Evolutionary conservation across 2,888 invertebrate species (phyloP), one percentile per base, ranked within the genome.

Genomic region (Cheilosia urbana): DNA sequence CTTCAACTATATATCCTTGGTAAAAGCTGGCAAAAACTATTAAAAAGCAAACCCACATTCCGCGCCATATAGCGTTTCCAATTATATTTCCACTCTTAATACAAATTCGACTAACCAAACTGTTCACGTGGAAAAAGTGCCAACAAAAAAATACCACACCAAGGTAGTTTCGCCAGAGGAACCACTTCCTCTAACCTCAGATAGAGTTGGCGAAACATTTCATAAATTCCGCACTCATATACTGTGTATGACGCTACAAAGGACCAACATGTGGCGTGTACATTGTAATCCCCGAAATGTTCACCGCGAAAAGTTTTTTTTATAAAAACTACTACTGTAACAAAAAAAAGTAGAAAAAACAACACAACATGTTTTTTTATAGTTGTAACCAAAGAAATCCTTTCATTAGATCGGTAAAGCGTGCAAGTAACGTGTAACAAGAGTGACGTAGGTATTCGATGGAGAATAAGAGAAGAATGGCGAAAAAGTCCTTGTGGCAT

Each of bases 31-130:
- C 30, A 55, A 51, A 84, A 53, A 19, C 51, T 47, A 34, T 62
- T 78, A 11, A 55, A 66, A 42, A 72, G 27, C 45, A 72, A 66
- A 66, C 51, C 63, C 30, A 15, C 45, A 79, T 27, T 53, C 45
- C 42, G 37, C 42, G 30, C 37, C 58, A 51, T 73, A 53, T 57
- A 75, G 37, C 27, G 47, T 65, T 75, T 84, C 79, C 84, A 84
- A 84, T 84, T 84, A 84, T 79, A 75, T 79, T 84, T 60, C 30
- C 58, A 65, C 65, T 79, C 79, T 71, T 75, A 75, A 84, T 84
- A 84, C 63, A 84, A 69, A 79, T 84, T 84, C 75, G 65, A 69
- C 84, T 75, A 65, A 42, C 57, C 69, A 45, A 42, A 57, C 72
- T 62, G 57, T 73, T 83, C 73, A 69, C 58, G 53, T 71, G 75